These are phyloP conservation scores for Helicoverpa armigera DNA, from an alignment of 1,140 invertebrate species.

Conservation along the genomic window DNA sequence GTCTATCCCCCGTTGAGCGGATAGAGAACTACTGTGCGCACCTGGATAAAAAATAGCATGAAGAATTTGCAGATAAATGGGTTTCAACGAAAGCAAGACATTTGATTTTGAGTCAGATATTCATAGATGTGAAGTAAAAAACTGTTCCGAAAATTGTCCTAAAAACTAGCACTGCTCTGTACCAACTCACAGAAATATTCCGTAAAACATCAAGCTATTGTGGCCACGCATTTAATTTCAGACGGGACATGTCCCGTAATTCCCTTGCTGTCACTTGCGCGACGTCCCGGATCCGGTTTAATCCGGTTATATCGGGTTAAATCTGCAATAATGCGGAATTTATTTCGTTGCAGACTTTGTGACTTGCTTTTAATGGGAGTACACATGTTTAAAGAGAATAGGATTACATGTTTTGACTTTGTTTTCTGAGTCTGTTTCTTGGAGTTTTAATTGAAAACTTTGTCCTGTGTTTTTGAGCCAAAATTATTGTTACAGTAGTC, in stretches of 20 bases:
- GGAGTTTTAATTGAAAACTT: not conserved
- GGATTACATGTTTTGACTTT: conserved; percentile 12
- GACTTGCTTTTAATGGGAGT: conserved; percentile 47
- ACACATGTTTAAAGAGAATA: conserved; percentile 27
- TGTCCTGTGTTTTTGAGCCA: not conserved
- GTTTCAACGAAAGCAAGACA: too few relatives aligned
- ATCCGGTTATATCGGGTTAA: conserved; percentile 56
- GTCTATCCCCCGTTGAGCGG: too few relatives aligned
- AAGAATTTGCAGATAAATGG: too few relatives aligned
- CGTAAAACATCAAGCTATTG: conserved; percentile 45
- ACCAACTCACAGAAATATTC: conserved; percentile 23
- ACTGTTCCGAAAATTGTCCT: not conserved
- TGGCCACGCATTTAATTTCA: conserved; percentile 55
- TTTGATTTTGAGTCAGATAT: too few relatives aligned
- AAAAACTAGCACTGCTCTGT: not conserved
- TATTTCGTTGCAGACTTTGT: conserved; percentile 37
- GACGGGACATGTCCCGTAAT: conserved; percentile 44
- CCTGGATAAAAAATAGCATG: too few relatives aligned
- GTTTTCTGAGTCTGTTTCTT: not conserved
- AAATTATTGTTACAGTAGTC: too few relatives aligned
- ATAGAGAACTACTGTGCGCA: too few relatives aligned
- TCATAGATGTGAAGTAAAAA: too few relatives aligned
- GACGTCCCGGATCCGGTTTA: conserved; percentile 53
- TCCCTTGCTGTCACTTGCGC: conserved; percentile 48
- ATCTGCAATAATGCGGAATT: conserved; percentile 56